These are phyloP conservation scores for Pegea sp. DNA, from an alignment of 23 tunicate genomes.

Conservation along the genomic window DNA sequence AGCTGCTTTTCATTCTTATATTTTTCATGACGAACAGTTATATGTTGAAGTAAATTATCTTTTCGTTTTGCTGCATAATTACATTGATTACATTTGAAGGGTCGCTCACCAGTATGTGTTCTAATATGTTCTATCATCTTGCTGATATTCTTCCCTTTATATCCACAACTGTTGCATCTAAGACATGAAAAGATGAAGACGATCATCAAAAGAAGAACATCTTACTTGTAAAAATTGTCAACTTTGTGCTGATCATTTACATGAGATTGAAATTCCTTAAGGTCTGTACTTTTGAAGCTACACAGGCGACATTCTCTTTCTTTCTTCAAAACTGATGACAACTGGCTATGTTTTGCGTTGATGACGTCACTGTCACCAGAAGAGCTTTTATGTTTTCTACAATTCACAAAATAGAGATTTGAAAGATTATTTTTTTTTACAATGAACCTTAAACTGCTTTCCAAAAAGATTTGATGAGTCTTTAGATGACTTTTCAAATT, in stretches of 20 bases:
- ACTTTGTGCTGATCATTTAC: constrained; percentile 47
- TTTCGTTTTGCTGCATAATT: constrained; percentile 91
- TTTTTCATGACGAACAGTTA: constrained; percentile 79
- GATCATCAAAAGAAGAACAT: neutral
- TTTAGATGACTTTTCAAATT: too few relatives aligned
- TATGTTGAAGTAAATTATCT: constrained; percentile 84
- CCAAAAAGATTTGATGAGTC: too few relatives aligned
- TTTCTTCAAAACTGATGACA: neutral
- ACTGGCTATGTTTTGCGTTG: too few relatives aligned
- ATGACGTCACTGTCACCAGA: too few relatives aligned
- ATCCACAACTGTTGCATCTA: constrained; percentile 75
- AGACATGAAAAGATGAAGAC: neutral
- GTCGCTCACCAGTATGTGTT: constrained; percentile 92
- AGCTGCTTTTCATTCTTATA: neutral
- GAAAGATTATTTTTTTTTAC: too few relatives aligned
- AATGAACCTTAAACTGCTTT: too few relatives aligned
- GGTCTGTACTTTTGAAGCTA: constrained; percentile 7
- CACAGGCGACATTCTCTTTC: constrained; percentile 49
- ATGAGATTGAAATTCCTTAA: constrained; percentile 25
- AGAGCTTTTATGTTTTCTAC: too few relatives aligned
- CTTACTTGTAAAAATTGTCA: constrained; percentile 76
- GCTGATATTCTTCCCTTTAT: constrained; percentile 85
- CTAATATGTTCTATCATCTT: constrained; percentile 89
- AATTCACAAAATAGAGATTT: too few relatives aligned
- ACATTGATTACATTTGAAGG: constrained; percentile 93